Percentiles rank a stretch among this genome's conserved stretches.
These are phyloP conservation scores for Lepus europaeus DNA, from an alignment of 2,113 vertebrate species.

Conservation along the genomic window DNA sequence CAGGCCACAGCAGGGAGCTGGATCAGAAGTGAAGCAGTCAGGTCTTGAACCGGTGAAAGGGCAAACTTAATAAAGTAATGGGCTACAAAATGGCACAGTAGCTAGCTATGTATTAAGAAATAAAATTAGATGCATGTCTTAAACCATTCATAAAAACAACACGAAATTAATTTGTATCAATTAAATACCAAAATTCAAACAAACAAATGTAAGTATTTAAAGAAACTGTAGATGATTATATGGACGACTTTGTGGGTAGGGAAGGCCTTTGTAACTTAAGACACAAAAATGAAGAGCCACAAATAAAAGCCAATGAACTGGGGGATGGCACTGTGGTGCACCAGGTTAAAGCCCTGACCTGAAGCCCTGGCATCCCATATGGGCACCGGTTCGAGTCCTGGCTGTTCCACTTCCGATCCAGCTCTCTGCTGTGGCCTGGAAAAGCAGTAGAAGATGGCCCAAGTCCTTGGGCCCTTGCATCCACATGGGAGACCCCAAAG, in stretches of 20 bases:
- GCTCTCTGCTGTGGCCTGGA: too few species aligned
- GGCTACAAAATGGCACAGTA: background rate
- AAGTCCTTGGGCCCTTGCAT: too few species aligned
- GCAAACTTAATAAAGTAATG: background rate
- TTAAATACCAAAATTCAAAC: slow-evolving; percentile 54
- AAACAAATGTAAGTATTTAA: slow-evolving; percentile 30
- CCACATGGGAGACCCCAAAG: too few species aligned
- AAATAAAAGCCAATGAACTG: background rate
- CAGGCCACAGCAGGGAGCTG: too few species aligned
- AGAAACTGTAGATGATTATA: slow-evolving; percentile 25
- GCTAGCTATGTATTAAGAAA: slow-evolving; percentile 40
- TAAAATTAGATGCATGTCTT: background rate
- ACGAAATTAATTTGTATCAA: background rate
- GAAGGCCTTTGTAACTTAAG: slow-evolving; percentile 26
- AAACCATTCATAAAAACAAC: background rate
- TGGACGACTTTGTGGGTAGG: background rate
- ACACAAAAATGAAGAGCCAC: slow-evolving; percentile 40
- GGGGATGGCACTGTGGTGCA: too few species aligned
- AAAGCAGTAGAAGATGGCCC: too few species aligned
- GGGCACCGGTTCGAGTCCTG: too few species aligned
- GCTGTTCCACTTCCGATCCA: too few species aligned
- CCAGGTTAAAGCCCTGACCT: too few species aligned
- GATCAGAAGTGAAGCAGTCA: too few species aligned
- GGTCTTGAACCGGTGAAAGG: too few species aligned
- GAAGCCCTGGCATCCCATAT: too few species aligned